These are phyloP conservation scores for Nephrocerus scutellatus DNA, from an alignment of 2,888 invertebrate species.

Conservation along the genomic window DNA sequence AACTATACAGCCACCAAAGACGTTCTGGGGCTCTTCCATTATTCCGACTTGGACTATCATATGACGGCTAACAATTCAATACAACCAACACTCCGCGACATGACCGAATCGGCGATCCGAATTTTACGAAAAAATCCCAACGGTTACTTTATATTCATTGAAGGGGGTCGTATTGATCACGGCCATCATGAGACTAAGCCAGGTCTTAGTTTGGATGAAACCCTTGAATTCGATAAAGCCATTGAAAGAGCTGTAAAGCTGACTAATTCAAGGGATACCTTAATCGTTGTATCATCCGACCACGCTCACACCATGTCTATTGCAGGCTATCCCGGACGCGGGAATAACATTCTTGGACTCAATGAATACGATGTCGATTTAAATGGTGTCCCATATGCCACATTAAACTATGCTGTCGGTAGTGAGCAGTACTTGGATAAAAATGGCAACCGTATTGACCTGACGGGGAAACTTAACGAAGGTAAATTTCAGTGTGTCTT, in stretches of 20 bases:
- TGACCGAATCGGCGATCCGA: constrained; percentile 58
- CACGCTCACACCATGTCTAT: constrained; percentile 71
- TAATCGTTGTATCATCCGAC: constrained; percentile 72
- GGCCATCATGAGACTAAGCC: constrained; percentile 65
- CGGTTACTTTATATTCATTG: constrained; percentile 56
- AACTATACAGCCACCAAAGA: constrained; percentile 48
- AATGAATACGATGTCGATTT: constrained; percentile 30
- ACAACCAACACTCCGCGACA: constrained; percentile 59
- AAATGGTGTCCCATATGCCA: constrained; percentile 53
- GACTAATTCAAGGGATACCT: constrained; percentile 62
- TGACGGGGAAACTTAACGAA: constrained; percentile 19
- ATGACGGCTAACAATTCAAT: constrained; percentile 42
- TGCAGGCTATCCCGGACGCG: constrained; percentile 61
- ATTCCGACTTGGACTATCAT: constrained; percentile 53
- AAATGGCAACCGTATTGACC: constrained; percentile 30
- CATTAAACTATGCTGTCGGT: constrained; percentile 68
- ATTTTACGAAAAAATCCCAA: constrained; percentile 52
- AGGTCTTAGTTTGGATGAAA: constrained; percentile 65
- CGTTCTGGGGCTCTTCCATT: constrained; percentile 52
- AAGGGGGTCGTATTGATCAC: constrained; percentile 66
- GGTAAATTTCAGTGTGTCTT: constrained; percentile 20
- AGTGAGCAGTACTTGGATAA: constrained; percentile 43
- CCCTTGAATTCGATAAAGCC: constrained; percentile 66
- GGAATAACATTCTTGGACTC: constrained; percentile 51
- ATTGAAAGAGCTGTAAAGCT: constrained; percentile 54